Evolutionary conservation across 2,113 vertebrate species (phyloP).

Genomic region (Orientallactaga bullata): DNA sequence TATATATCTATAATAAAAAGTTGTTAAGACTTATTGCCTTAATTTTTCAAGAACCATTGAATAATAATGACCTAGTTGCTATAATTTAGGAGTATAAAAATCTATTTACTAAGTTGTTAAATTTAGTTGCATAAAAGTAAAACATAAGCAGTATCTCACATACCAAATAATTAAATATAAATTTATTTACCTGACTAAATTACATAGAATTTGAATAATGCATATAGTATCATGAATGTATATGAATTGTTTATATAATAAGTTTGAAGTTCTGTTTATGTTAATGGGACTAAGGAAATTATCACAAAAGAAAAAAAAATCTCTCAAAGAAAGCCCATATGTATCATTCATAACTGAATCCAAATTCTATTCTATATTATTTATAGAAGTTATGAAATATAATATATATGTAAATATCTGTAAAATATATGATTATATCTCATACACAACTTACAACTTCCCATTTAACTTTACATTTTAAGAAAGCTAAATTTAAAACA

Average conservation of each 20-base stretch:
- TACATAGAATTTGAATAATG: conserved; percentile 86
- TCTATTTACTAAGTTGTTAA: conserved; percentile 75
- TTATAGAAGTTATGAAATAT: not conserved
- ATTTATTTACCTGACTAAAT: conserved; percentile 89
- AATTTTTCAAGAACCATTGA: conserved; percentile 59
- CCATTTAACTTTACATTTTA: not conserved
- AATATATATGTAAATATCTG: not conserved
- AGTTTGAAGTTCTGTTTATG: not conserved
- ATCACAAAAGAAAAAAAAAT: not conserved
- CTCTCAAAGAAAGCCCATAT: not conserved
- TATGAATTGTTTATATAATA: not conserved
- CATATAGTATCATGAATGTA: not conserved
- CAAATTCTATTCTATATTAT: not conserved
- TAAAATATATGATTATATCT: not conserved
- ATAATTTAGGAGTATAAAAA: conserved; percentile 82
- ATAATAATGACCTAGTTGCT: conserved; percentile 77
- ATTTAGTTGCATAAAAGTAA: conserved; percentile 83
- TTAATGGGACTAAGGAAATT: not conserved
- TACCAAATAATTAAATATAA: conserved; percentile 90
- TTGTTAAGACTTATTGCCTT: not conserved
- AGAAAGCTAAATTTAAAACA: not conserved
- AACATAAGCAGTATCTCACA: conserved; percentile 87
- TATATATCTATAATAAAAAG: not conserved
- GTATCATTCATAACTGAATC: not conserved
- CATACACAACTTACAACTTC: not conserved